Evolutionary conservation across 2,888 invertebrate species (phyloP).

Genomic region (Alentia gelatinosa): DNA sequence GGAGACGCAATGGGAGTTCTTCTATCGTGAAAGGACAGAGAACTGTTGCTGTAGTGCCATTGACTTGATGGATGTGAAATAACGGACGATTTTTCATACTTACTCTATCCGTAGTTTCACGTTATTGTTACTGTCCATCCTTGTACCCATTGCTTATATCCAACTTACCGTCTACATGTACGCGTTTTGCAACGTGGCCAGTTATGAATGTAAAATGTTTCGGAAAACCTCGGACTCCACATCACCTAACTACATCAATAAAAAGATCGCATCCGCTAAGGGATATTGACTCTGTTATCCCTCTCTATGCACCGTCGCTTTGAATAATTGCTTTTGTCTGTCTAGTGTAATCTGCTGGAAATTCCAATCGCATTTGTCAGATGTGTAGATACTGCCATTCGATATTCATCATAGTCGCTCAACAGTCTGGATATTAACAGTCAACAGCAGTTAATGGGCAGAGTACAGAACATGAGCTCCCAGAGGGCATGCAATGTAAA

Average conservation of each 20-base stretch:
- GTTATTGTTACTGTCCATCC: too few species aligned
- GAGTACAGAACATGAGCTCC: not conserved
- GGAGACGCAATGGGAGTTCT: too few species aligned
- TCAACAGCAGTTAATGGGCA: not conserved
- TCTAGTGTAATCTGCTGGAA: not conserved
- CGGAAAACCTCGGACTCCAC: not conserved
- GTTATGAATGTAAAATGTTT: not conserved
- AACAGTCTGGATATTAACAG: not conserved
- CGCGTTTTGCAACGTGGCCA: not conserved
- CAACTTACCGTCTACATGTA: too few species aligned
- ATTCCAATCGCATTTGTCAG: not conserved
- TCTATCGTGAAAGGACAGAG: too few species aligned
- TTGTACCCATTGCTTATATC: too few species aligned
- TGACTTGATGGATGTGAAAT: too few species aligned
- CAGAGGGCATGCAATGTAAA: not conserved
- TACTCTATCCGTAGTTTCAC: too few species aligned
- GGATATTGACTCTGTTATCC: not conserved
- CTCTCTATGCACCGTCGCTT: not conserved
- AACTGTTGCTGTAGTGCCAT: too few species aligned
- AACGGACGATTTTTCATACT: too few species aligned
- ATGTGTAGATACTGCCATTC: not conserved
- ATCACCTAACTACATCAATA: not conserved
- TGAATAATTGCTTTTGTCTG: slow-evolving; percentile 3
- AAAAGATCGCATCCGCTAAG: not conserved
- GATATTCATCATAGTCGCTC: not conserved